Conservation (phyloP, 2,113 vertebrate species). For the Elephantulus edwardii region DNA sequence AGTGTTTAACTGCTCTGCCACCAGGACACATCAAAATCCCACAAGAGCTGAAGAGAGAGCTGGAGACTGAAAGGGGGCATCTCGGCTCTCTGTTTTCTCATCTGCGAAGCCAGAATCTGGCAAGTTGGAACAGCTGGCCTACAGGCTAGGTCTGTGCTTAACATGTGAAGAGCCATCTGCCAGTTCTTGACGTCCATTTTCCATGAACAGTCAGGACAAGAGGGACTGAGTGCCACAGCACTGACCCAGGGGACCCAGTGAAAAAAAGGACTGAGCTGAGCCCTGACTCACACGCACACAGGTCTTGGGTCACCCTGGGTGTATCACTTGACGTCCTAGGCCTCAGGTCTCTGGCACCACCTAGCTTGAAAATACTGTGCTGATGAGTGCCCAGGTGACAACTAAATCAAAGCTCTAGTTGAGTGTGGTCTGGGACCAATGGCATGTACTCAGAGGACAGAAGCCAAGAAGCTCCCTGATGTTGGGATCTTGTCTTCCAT, state of each 20-base stretch:
- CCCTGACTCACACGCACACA: background rate
- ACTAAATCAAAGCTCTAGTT: fast-evolving
- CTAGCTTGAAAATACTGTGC: background rate
- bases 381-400: background rate
- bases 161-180: background rate
- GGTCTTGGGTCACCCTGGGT: background rate
- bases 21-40: background rate
- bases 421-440: too few relatives aligned
- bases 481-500: background rate
- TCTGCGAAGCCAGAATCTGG: background rate
- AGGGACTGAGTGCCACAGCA: background rate
- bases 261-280: background rate
- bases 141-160: background rate
- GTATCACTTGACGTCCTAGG: background rate
- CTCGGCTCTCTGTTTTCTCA: background rate
- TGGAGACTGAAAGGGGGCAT: fast-evolving
- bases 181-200: background rate
- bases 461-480: background rate
- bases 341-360: background rate
- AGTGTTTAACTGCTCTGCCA: background rate
- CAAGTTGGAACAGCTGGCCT: background rate
- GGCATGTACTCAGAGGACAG: background rate
- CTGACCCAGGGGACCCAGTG: background rate
- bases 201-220: background rate
- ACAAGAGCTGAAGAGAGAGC: background rate